Evolutionary conservation across 2,797 vertebrate genomes (phyloP), one percentile per base, ranked within the genome.

Genomic region (Microtus obscurus): DNA sequence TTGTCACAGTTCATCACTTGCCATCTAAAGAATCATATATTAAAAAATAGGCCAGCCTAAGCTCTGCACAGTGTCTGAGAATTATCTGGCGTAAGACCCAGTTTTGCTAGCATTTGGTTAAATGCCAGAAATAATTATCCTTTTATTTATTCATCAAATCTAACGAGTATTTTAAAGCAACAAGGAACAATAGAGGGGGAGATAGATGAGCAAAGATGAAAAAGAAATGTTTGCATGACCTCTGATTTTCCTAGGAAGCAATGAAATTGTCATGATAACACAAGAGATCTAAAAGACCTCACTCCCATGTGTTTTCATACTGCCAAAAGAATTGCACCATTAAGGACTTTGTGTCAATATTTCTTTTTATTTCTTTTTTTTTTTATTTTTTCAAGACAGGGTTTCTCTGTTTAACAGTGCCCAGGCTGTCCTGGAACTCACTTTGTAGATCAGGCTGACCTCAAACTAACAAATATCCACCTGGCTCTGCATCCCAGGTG

Each of bases 101-200:
- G 51, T 76, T 87, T 37, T 78, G 21, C 21, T 45, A 69, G 37
- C 51, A 73, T 67, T 81, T 95, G 81, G 45, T 45, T 88, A 93
- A 94, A 74, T 63, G 53, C 81, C 76, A 86, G 43, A 13, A 94
- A 77, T 34, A 88, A 27, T 17, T 40, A n/a, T 83, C n/a, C n/a
- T 31, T 37, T 74, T 53, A 40, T 45, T 87, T 76, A 65, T 17
- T 71, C 1, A 76, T 29, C 11, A 85, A 56, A 56, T 40, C 48
- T 61, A 92, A 74, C 16, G 25, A 31, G 6, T 76, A 76, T 92
- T 85, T 97, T 92, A 69, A 87, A 73, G 83, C 43, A 61, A 45
- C 9, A 87, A n/a, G 43, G 25, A 69, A n/a, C 53, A 48, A 13
- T 81, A 43, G 51, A 63, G 29, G 11, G 43, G 23, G 13, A 76